Base-by-base conservation (phyloP, 1,140 invertebrate species). In the Diorhabda sublineata region DNA sequence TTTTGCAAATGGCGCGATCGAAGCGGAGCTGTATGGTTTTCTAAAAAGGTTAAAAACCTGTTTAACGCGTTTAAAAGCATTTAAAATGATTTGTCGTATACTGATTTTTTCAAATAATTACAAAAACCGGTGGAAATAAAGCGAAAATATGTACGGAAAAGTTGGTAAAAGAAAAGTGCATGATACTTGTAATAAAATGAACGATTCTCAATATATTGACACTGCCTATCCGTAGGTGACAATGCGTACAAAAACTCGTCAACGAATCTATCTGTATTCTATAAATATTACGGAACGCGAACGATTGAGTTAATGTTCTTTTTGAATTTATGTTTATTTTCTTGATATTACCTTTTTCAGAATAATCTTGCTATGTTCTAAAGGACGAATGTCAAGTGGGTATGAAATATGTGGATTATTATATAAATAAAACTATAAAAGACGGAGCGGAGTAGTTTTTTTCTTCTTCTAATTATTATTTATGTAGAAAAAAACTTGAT, bases 181-280 rank as follows among this genome's bases (percentile, higher is more conserved):
- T 58, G 64, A 58, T 56, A 45, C 42, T 7, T 56, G 41, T 57
- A 65, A 65, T 58, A 65, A 41, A 65, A 52, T 57, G 64, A 42
- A 72, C 70, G 64, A 67, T 64, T 69, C 58, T 26, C 56, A 69
- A 72, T 57, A 66, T 65, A 66, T 58, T 66, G 58, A 58, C 44
- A 41, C 67, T 60, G 56, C 47, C 42, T 62, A 70, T 63, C 59
- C 60, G 45, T 69, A 69, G 65, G 70, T 71, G 67, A 73, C 61
- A 71, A 72, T 56, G 9, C n/a, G 6, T 42, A 67, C 65, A 65
- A 65, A 73, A 73, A 73, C 69, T 71, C 42, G 71, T 73, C 69
- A 73, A 71, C 71, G 69, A 73, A 69, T 73, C 71, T 71, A 73
- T 73, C 69, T 70, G 68, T 73, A 71, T 71, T 73, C 71, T 70